phyloP scores from a whole-genome alignment of 2,113 vertebrate species.

The Cheilinus undulatus region DNA sequence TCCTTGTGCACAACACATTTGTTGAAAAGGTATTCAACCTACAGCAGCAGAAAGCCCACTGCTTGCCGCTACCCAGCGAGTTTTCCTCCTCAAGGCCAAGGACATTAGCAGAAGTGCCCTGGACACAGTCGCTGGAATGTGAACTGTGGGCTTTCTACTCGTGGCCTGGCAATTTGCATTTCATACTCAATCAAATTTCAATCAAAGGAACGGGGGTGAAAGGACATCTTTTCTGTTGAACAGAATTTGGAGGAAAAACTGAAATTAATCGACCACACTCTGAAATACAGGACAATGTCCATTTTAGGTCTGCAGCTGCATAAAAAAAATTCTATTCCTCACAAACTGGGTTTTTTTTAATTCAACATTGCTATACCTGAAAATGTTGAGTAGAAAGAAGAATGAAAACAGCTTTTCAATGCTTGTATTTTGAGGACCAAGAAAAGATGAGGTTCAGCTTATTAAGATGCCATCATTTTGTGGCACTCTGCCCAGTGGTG shows the following conservation, averaged over 20 bases:
- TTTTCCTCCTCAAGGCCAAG: constrained; percentile 53
- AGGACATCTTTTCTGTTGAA: constrained; percentile 11
- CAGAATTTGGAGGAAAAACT: constrained; percentile 15
- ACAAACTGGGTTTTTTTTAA: constrained; percentile 12
- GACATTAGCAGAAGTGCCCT: constrained; percentile 27
- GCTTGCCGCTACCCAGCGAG: constrained; percentile 36
- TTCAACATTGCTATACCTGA: background rate
- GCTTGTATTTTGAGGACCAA: constrained; percentile 18
- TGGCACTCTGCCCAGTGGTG: constrained; percentile 63
- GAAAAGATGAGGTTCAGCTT: constrained; percentile 66
- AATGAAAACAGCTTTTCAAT: background rate
- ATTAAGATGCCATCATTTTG: constrained; percentile 35
- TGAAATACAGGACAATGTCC: background rate
- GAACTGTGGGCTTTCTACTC: constrained; percentile 44
- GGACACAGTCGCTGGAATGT: constrained; percentile 40
- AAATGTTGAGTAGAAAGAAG: background rate
- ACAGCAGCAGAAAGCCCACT: constrained; percentile 25
- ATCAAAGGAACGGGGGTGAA: constrained; percentile 4
- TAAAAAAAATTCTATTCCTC: background rate
- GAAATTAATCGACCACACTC: background rate
- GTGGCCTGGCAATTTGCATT: constrained; percentile 47
- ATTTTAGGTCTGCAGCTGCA: background rate
- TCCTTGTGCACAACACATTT: constrained; percentile 39
- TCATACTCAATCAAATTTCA: constrained; percentile 29
- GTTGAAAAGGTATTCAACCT: constrained; percentile 61